Conservation (phyloP, 2,888 invertebrate genomes). For the Leucoma salicis region DNA sequence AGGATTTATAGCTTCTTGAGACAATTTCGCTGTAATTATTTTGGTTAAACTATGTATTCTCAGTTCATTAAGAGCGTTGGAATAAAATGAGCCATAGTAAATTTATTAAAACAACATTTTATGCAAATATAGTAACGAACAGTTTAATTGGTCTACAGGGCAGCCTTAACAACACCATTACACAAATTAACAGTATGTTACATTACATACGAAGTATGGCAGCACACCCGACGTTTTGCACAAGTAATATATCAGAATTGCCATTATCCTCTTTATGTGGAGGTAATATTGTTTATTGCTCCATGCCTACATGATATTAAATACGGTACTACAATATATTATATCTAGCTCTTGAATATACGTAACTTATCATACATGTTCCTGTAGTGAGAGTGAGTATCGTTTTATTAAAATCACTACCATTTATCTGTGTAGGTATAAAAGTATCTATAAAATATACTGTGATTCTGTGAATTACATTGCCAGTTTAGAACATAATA, state of each 20-base stretch:
- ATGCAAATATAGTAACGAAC: constrained; percentile 31
- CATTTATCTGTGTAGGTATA: no score
- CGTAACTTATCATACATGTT: no score
- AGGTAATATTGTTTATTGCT: constrained; percentile 34
- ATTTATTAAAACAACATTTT: constrained; percentile 22
- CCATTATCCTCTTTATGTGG: constrained; percentile 31
- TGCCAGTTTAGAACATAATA: no score
- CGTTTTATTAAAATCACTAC: no score
- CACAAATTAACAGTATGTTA: constrained; percentile 44
- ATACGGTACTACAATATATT: constrained; percentile 15
- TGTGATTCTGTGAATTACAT: no score
- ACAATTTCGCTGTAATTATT: no score
- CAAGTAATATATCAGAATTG: constrained; percentile 33
- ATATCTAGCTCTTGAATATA: not conserved
- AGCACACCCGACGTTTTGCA: constrained; percentile 32
- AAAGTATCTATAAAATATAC: no score
- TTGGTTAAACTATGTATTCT: no score
- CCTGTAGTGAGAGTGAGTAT: no score
- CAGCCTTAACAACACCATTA: constrained; percentile 32
- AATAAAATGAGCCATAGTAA: no score
- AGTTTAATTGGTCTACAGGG: constrained; percentile 23
- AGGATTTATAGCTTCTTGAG: no score
- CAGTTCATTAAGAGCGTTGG: no score
- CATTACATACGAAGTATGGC: constrained; percentile 25
- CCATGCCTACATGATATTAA: constrained; percentile 14